Evolutionary conservation across 2,888 invertebrate genomes (phyloP), one percentile per base, ranked within the genome.

Genomic region (Saturnia pavonia): DNA sequence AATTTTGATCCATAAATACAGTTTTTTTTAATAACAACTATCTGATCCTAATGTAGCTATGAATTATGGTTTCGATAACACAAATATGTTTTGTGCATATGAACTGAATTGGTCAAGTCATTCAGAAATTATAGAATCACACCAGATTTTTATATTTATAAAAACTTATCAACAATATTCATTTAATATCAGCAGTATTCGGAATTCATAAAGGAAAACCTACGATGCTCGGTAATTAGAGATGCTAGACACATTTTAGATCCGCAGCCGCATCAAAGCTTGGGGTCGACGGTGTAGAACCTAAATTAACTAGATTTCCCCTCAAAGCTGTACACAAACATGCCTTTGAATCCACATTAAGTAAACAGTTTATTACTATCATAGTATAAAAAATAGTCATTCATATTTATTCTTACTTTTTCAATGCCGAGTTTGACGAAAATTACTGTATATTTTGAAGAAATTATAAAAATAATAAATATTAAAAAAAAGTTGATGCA

Each of bases 291-390:
- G 69, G 54, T 51, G 67, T 14, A 27, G 74, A 72, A 78, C 78
- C 75, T 76, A 75, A 78, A 77, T 78, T 82, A 80, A 82, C 81
- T 75, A 75, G 75, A 79, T 75, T 76, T 76, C 70, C 69, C 71
- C 34, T 51, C 65, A 68, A 63, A 34, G 65, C 70, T 45, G 70
- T 72, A 66, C 67, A 71, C 69, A 72, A 70, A 42, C 48, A 48
- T 71, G 40, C 40, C 65, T 27, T 51, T 25, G 27, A 25, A 14
- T 60, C 27, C 27, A 60, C 14, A 60, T 60, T 60, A 60, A n/a
- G n/a, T n/a, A n/a, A 25, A 11, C 12, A 57, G 14, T 12, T 25
- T 14, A 7, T 14, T 60, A 60, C 25, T 14, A 60, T 12, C 25
- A 27, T 60, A 27, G 2, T 54, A 11, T n/a, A 54, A 22, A 22